Conservation (phyloP, 2,888 invertebrate genomes). For the Apomyelois bistriatella region DNA sequence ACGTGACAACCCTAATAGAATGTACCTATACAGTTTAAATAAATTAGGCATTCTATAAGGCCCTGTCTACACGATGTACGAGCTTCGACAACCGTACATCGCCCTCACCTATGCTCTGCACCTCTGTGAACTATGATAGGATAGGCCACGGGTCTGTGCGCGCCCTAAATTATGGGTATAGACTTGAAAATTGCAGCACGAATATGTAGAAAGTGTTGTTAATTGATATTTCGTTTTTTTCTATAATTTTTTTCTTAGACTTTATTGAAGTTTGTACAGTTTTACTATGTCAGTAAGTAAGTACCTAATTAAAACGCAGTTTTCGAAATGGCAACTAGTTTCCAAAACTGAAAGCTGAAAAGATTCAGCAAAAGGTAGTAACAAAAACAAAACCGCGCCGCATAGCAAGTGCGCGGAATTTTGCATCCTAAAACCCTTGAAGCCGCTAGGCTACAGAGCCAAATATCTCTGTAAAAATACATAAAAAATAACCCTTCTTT, state of each 20-base stretch:
- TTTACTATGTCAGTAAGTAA: not conserved
- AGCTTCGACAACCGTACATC: not conserved
- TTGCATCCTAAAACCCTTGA: no score
- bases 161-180: not conserved
- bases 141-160: not conserved
- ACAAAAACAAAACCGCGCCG: no score
- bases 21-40: slow-evolving; percentile 1
- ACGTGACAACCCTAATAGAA: not conserved
- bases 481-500: no score
- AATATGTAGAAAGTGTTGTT: not conserved
- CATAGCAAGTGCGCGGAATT: no score
- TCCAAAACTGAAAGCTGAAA: no score
- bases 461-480: not conserved
- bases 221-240: no score
- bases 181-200: not conserved
- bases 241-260: not conserved
- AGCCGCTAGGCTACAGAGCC: no score
- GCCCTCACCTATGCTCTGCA: not conserved
- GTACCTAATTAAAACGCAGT: not conserved
- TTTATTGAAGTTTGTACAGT: not conserved
- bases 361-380: no score
- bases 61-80: slow-evolving; percentile 3
- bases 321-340: no score
- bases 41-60: slow-evolving; percentile 9
- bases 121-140: not conserved